Conservation (phyloP, 1,140 invertebrate species). For the Araneus ventricosus region DNA sequence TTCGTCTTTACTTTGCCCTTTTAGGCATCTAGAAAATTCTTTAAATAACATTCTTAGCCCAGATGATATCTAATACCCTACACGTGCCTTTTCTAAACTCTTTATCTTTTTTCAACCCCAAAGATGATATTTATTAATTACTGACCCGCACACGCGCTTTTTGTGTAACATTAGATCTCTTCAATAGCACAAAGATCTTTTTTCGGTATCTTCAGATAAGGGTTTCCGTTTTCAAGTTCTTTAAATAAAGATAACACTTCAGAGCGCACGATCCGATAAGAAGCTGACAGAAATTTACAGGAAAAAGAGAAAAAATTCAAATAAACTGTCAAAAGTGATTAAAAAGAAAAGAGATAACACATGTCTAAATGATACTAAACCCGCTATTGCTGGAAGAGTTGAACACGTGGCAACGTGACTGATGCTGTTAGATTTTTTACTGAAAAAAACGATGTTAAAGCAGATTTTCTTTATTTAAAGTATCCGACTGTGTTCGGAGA, state of each 20-base stretch:
- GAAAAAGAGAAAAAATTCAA: not conserved
- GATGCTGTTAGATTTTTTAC: no score
- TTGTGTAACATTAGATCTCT: not conserved
- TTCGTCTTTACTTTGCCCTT: not conserved
- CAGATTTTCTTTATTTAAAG: no score
- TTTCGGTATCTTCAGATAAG: not conserved
- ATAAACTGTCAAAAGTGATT: not conserved
- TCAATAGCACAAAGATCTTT: not conserved
- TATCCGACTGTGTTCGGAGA: no score
- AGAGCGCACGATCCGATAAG: not conserved
- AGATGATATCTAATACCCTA: not conserved
- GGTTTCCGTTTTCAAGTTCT: not conserved
- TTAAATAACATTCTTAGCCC: not conserved
- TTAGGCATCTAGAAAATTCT: not conserved
- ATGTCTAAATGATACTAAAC: not conserved
- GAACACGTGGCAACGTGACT: no score
- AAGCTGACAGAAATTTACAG: not conserved
- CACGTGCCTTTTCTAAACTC: not conserved
- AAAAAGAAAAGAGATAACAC: not conserved
- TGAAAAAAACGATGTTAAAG: no score
- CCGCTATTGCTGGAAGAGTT: no score
- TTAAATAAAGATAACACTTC: not conserved
- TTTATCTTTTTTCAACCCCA: not conserved
- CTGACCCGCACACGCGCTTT: not conserved
- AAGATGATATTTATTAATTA: not conserved